Evolutionary conservation across 2,113 vertebrate genomes (phyloP).

Genomic region (Isurus oxyrinchus): DNA sequence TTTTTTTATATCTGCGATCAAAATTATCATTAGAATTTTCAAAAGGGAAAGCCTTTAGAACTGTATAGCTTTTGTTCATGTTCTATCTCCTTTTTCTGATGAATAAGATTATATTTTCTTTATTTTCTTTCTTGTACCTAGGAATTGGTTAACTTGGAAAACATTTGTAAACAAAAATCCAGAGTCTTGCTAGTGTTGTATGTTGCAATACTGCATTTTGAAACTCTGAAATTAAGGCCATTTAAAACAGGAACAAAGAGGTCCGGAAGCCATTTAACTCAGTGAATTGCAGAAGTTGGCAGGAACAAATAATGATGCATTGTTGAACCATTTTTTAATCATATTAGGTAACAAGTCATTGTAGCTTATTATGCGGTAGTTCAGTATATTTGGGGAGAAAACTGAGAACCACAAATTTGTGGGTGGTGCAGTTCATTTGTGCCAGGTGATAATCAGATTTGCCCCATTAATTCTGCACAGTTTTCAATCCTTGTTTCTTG

Average conservation of each 20-base stretch:
- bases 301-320: neutral
- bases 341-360: too few relatives aligned
- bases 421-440: neutral
- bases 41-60: too few relatives aligned
- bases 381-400: neutral
- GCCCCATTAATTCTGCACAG: too few relatives aligned
- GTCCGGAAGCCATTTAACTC: neutral
- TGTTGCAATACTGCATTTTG: neutral
- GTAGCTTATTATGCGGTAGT: too few relatives aligned
- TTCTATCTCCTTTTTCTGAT: too few relatives aligned
- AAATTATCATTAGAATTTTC: too few relatives aligned
- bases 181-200: neutral
- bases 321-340: neutral
- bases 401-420: neutral
- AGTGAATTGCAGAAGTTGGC: neutral
- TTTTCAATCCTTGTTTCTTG: too few relatives aligned
- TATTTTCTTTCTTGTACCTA: neutral
- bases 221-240: neutral
- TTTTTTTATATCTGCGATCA: too few relatives aligned
- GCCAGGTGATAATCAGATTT: neutral
- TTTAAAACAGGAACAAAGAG: neutral
- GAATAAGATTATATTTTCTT: too few relatives aligned
- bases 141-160: neutral
- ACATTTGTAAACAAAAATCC: neutral
- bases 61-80: too few relatives aligned